These are phyloP conservation scores for Microplitis manilae DNA, from an alignment of 2,888 invertebrate genomes.

Conservation along the genomic window DNA sequence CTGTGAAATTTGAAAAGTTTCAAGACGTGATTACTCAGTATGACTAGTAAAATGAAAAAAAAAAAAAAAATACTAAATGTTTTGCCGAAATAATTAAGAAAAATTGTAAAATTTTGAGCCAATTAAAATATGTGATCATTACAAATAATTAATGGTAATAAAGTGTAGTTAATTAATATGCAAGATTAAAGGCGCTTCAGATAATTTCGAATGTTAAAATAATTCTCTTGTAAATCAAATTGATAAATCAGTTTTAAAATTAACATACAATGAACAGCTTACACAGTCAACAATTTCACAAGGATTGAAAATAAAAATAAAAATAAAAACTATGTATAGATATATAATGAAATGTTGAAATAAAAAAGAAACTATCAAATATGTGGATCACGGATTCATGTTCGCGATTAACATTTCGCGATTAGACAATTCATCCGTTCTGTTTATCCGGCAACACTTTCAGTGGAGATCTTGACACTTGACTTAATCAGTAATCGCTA, in stretches of 20 bases:
- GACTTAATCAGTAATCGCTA: constrained; percentile 72
- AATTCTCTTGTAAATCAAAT: background rate
- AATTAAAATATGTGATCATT: too few relatives aligned
- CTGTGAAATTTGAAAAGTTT: too few relatives aligned
- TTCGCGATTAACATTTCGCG: background rate
- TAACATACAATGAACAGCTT: background rate
- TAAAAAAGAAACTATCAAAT: background rate
- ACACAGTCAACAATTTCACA: background rate
- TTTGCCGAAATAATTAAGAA: too few relatives aligned
- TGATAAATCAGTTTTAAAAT: background rate
- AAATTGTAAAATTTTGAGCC: too few relatives aligned
- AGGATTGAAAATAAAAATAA: background rate
- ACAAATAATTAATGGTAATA: too few relatives aligned
- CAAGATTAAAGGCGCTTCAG: too few relatives aligned
- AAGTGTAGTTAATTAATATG: too few relatives aligned
- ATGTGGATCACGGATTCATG: background rate
- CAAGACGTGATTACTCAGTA: too few relatives aligned
- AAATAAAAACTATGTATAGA: too few relatives aligned
- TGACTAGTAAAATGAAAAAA: too few relatives aligned
- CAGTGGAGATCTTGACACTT: constrained; percentile 62
- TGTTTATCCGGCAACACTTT: constrained; percentile 46
- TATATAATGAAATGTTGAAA: background rate
- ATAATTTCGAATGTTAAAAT: background rate
- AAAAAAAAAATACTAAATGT: too few relatives aligned
- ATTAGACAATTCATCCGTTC: constrained; percentile 1